Conservation (phyloP, 2,797 vertebrate genomes). For the Calcarius lapponicus region DNA sequence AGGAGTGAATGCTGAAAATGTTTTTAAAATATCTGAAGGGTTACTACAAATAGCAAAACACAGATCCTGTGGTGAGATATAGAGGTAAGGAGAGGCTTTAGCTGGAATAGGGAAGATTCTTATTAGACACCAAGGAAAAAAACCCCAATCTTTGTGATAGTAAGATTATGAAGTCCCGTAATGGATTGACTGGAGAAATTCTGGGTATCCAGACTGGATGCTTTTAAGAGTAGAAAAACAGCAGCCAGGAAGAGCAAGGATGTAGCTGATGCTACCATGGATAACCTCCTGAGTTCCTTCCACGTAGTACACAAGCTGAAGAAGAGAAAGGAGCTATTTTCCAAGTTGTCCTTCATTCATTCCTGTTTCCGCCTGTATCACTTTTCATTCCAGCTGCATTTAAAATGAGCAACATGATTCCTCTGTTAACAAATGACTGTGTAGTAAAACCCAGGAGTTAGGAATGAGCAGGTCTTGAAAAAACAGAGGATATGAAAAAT, state of each 20-base stretch:
- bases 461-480: not conserved
- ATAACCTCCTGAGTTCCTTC: not conserved
- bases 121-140: not conserved
- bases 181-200: not conserved
- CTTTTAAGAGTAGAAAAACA: not conserved
- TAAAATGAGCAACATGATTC: not conserved
- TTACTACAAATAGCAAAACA: not conserved
- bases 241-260: not conserved
- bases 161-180: not conserved
- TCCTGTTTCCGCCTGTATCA: not conserved
- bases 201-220: not conserved
- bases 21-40: not conserved
- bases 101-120: not conserved
- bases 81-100: not conserved
- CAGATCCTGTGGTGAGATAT: not conserved
- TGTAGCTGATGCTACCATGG: not conserved
- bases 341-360: not conserved
- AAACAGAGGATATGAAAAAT: constrained; percentile 9
- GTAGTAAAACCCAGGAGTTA: not conserved
- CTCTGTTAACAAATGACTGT: not conserved
- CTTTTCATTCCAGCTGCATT: not conserved
- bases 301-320: not conserved
- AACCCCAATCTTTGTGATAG: fast-evolving
- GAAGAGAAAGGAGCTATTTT: not conserved
- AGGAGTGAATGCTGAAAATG: not conserved